Evolutionary conservation across 2,888 invertebrate species (phyloP).

Genomic region (Campoplex capitator): DNA sequence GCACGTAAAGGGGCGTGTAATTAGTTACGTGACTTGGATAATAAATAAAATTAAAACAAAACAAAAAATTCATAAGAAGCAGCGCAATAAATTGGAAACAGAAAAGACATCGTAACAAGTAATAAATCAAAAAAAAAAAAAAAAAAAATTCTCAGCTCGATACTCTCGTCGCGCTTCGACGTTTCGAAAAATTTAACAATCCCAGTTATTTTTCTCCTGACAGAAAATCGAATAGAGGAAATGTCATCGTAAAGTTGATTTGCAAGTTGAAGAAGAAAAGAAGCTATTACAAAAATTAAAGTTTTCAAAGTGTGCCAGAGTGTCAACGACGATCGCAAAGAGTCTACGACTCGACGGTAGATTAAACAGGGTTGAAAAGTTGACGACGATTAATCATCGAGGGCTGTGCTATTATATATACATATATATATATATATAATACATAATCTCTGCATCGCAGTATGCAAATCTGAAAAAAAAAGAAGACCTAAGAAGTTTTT

Average conservation of each 20-base stretch:
- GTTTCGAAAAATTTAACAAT: not conserved
- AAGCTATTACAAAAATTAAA: not conserved
- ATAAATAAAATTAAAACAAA: not conserved
- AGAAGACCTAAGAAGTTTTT: slow-evolving; percentile 18
- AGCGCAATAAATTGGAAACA: not conserved
- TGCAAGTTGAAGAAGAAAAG: not conserved
- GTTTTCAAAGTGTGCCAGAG: slow-evolving; percentile 18
- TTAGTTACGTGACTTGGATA: not conserved
- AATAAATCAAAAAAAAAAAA: not conserved
- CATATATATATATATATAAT: slow-evolving; percentile 18
- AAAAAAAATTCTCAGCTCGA: not conserved
- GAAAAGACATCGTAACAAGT: not conserved
- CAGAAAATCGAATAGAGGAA: not conserved
- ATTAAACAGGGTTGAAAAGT: slow-evolving; percentile 45
- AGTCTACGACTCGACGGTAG: slow-evolving; percentile 13
- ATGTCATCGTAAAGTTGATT: slow-evolving; percentile 4
- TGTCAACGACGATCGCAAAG: not conserved
- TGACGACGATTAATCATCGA: slow-evolving; percentile 58
- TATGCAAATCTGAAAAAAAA: slow-evolving; percentile 15
- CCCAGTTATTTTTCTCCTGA: not conserved
- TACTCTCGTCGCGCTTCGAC: not conserved
- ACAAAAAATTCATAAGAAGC: not conserved
- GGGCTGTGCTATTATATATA: slow-evolving; percentile 51
- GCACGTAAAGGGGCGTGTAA: not conserved
- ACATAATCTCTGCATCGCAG: slow-evolving; percentile 23